Base-by-base conservation (phyloP, 2,797 vertebrate species). In the Acipenser ruthenus region DNA sequence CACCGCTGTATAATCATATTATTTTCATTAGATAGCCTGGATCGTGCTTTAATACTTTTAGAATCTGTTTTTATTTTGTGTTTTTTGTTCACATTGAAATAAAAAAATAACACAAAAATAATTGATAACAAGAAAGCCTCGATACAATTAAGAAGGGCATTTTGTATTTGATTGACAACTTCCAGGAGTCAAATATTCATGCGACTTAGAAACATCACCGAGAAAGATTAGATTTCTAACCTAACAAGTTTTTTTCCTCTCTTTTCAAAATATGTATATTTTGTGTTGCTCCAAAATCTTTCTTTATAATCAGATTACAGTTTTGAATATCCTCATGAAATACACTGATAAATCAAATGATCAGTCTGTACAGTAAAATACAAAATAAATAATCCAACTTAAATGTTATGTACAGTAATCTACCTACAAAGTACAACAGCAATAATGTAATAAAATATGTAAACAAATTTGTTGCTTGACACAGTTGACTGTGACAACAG, bases 121-220 rank as follows among this genome's bases (percentile, higher is more conserved):
- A 87, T 78, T 82, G 73, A 82, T 85, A 86, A 85, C 72, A 85
- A 87, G 78, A 84, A 88, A 86, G 79, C 84, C 87, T 86, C 84
- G 75, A 74, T 70, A 78, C 69, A 80, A 82, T 80, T 82, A 77
- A 83, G 83, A 88, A 89, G 81, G 81, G 78, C 71, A 51, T 82
- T 83, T 86, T 79, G 79, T 83, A 80, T 89, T 83, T 76, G 77
- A 87, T 49, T 83, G 86, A 88, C 83, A 82, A 81, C 86, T 89
- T 88, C 85, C 82, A 79, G 80, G 83, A 86, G 84, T 93, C 88
- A 91, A 91, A 90, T 91, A 90, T 86, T 92, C 90, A 93, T 93
- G 92, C 89, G 87, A 87, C 87, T 91, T 85, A 90, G 85, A 90
- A 92, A 91, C 83, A 90, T 85, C 89, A 86, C 86, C 85, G 84